Evolutionary conservation across 1,140 invertebrate species (phyloP), one percentile per base, ranked within the genome.

Genomic region (Drosophila novamexicana): DNA sequence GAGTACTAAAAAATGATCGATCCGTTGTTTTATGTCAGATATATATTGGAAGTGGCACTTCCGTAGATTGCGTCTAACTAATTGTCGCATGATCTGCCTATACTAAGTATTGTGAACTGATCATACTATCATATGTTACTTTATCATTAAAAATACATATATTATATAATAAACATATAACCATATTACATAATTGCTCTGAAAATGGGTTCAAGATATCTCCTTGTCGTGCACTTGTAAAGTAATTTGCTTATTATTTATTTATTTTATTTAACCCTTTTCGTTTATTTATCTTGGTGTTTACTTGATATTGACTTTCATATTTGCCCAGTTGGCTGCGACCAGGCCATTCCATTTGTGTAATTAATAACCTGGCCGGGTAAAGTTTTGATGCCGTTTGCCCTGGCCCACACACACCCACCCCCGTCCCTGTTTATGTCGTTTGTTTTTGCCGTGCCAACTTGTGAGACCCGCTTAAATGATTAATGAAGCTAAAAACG

Each of bases 401-500:
- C 36, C 45, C 34, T 16, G 6, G 9, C 37, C 32, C n/a, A 29
- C 6, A 7, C 22, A 29, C 22, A 29, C 22, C 22, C 4, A 29
- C 22, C 22, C 22, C 22, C 18, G n/a, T 10, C 29, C 9, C 14
- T 37, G 59, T 52, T 42, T 49, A 7, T 39, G 7, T 47, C 53
- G 18, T 39, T 58, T 66, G 68, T 72, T 61, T 68, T 67, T 68
- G 70, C 56, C 56, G 49, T 74, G 71, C 56, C 71, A 69, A 74
- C 65, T 52, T 74, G 71, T 62, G 71, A 59, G 72, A 69, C 58
- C 72, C 72, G 67, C 66, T 75, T 75, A 65, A 75, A 75, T 75
- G 73, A 75, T 75, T 75, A 75, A 75, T 75, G 73, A 59, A 75
- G 67, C 59, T 49, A 65, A 71, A 65, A 70, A 64, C 71, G 59